Evolutionary conservation across 2,113 vertebrate genomes (phyloP), one percentile per base, ranked within the genome.

Genomic region (Myocastor coypus): DNA sequence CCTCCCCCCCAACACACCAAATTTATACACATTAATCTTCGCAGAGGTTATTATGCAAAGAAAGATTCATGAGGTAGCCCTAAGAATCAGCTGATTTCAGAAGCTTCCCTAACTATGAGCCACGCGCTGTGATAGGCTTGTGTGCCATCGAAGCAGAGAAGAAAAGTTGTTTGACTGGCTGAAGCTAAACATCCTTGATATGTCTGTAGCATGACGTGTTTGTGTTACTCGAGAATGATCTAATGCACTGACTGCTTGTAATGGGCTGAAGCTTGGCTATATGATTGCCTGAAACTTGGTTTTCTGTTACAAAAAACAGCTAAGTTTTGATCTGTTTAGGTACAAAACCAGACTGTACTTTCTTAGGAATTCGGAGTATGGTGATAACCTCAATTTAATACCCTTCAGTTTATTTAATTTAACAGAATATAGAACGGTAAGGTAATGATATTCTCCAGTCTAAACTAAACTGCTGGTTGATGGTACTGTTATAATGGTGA

Each of bases 401-500:
- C 37, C 55, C n/a, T 61, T 57, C 8, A 63, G 26, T 8, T 84
- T 84, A 83, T 32, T 83, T 61, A 61, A 20, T 75, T 59, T 61
- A 75, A 59, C 52, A 88, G 66, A 96, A n/a, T 64, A 5, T 26
- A 4, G 61, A 68, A 57, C 75, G 73, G 69, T 89, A 92, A 89
- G 50, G 64, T 89, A 68, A 80, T 30, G 73, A 81, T 85, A 73
- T 84, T 55, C 71, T 73, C 52, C n/a, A 77, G 68, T 22, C 68
- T 46, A 68, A 57, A 42, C n/a, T 75, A 77, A 28, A 32, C 7
- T 87, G 24, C 46, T 75, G 68, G 63, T 50, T 84, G 13, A 34
- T 80, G 32, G 68, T 30, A 83, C 59, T 55, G 14, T 84, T 73
- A 92, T 46, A 92, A n/a, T 63, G 78, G 5, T 80, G 61, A 78